Evolutionary conservation across 2,113 vertebrate species (phyloP).

Genomic region (Mionectes macconnelli): DNA sequence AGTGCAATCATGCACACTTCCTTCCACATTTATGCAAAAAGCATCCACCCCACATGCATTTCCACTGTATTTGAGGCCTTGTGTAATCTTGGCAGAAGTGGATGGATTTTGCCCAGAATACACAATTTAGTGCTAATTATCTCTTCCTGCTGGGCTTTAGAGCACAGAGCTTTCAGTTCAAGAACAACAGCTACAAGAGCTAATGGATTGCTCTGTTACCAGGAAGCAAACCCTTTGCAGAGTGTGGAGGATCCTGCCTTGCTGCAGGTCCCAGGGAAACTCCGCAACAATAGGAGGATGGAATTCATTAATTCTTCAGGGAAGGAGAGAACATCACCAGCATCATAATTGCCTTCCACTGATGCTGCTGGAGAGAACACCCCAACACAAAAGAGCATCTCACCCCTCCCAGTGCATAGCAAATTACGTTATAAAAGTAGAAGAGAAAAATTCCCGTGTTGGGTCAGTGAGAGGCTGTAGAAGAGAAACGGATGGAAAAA

Average conservation of each 20-base stretch:
- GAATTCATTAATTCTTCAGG: conserved; percentile 32
- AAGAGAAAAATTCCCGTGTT: not conserved
- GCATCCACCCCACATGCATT: not conserved
- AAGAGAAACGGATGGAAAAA: not conserved
- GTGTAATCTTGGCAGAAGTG: conserved; percentile 39
- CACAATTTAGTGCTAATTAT: conserved; percentile 57
- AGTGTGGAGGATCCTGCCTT: not conserved
- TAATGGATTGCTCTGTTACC: conserved; percentile 51
- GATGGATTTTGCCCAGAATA: conserved; percentile 62
- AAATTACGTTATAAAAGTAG: not conserved
- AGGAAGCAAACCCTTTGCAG: conserved; percentile 46
- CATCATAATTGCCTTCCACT: not conserved
- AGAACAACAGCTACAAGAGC: conserved; percentile 43
- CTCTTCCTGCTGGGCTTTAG: conserved; percentile 62
- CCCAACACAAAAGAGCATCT: not conserved
- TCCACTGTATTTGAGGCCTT: conserved; percentile 30
- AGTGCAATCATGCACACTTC: conserved; percentile 47
- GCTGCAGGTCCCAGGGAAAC: not conserved
- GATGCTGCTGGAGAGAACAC: not conserved
- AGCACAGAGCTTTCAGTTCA: conserved; percentile 38
- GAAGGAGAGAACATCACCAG: not conserved
- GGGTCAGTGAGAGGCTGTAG: not conserved
- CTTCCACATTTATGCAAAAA: conserved; percentile 36
- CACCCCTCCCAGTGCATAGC: not conserved
- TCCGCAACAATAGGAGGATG: conserved; percentile 5